These are phyloP conservation scores for Cydia strobilella DNA, from an alignment of 1,140 invertebrate species.

Conservation along the genomic window DNA sequence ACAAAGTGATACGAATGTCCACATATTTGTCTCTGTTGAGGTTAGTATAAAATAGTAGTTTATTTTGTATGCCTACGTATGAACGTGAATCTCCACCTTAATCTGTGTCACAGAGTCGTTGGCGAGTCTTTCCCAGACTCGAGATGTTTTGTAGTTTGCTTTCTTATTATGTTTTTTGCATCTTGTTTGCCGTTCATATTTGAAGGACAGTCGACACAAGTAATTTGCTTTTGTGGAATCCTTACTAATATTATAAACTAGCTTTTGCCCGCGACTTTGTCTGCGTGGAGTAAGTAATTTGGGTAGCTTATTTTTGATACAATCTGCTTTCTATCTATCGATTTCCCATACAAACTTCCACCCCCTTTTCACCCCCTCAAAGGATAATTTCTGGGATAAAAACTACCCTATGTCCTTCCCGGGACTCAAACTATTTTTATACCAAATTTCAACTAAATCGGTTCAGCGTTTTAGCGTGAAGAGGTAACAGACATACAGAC, in stretches of 20 bases:
- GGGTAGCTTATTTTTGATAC: too few species aligned
- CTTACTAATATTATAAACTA: conserved; percentile 9
- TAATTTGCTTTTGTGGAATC: conserved; percentile 17
- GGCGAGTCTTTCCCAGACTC: conserved; percentile 51
- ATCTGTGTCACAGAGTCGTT: conserved; percentile 50
- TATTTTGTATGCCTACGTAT: conserved; percentile 38
- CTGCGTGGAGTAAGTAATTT: too few species aligned
- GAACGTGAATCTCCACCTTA: conserved; percentile 51
- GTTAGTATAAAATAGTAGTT: conserved; percentile 33
- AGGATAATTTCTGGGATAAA: too few species aligned
- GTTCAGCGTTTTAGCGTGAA: too few species aligned
- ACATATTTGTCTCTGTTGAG: conserved; percentile 30
- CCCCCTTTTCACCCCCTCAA: too few species aligned
- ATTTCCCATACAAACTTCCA: too few species aligned
- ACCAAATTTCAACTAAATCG: too few species aligned
- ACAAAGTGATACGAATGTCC: conserved; percentile 31
- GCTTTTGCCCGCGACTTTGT: too few species aligned
- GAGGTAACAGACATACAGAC: too few species aligned
- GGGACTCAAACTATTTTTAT: too few species aligned
- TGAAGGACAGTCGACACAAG: conserved; percentile 36
- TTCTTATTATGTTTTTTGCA: conserved; percentile 61
- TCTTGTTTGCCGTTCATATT: conserved; percentile 55
- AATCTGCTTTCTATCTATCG: too few species aligned
- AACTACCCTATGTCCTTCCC: too few species aligned
- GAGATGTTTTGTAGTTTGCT: conserved; percentile 56